phyloP scores from a whole-genome alignment of 1,140 invertebrate genomes.

The Drosophila jambulina region DNA sequence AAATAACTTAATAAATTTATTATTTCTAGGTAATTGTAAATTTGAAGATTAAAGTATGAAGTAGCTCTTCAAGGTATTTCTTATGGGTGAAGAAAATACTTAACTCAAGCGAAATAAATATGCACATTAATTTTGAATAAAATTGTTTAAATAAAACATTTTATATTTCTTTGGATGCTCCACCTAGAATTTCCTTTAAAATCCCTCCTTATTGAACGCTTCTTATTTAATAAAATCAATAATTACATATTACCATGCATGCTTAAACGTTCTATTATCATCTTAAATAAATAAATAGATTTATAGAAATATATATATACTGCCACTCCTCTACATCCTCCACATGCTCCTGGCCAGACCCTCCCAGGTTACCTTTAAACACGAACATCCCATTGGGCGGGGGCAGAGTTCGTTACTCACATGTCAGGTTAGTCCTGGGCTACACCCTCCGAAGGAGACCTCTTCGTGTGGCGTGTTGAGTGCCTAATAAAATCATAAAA shows the following conservation, averaged over 20 bases:
- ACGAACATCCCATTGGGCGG: constrained; percentile 13
- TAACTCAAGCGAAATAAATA: no score
- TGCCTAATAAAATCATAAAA: constrained; percentile 81
- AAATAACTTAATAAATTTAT: no score
- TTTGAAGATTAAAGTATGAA: no score
- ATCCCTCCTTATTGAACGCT: background rate
- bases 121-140: no score
- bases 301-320: background rate
- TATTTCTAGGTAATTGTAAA: no score
- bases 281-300: background rate
- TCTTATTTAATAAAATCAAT: background rate
- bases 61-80: no score
- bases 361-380: constrained; percentile 2
- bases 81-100: no score
- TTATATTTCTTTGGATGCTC: no score
- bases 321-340: background rate
- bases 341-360: background rate
- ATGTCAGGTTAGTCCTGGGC: constrained; percentile 23
- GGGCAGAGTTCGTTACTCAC: constrained; percentile 32
- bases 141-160: no score
- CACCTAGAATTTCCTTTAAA: background rate
- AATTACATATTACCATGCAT: background rate
- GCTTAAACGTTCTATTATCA: background rate
- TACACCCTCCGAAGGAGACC: constrained; percentile 2
- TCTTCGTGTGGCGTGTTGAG: constrained; percentile 73